Base-by-base conservation (phyloP, 2,888 invertebrate species). In the Heterodera filipjevi region DNA sequence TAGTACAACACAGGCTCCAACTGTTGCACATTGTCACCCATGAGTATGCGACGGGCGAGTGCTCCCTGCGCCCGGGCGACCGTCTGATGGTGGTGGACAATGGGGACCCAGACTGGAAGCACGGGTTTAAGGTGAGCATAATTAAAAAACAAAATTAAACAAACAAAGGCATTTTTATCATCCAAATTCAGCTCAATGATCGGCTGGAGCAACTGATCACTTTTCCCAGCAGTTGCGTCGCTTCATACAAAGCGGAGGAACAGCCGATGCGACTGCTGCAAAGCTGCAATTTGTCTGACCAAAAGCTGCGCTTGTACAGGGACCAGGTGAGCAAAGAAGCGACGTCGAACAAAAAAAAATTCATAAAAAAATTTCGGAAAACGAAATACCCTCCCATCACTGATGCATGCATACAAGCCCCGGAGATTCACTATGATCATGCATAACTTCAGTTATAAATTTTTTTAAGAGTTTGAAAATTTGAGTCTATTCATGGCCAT, bases 51-150 rank as follows among this genome's bases (percentile, higher is more conserved):
- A 79, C 77, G 12, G 27, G 71, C 30, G 80, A 79, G n/a, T 72
- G 64, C 27, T 30, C 77, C 0, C 75, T 88, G 73, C 79, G 78
- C n/a, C 81, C 88, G 19, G 87, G 88, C 16, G 87, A 88, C 70
- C 83, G 86, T 35, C 46, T 88, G 53, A 82, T 80, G 39, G 83
- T 88, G 16, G 85, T 88, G 22, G 87, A 88, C 79, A 88, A 89
- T 77, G 88, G 88, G 16, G 88, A 88, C 82, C 88, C 88, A 16
- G 88, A 87, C 68, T 88, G 88, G 88, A 80, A 87, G 19, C 88
- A 88, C 78, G 88, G 88, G 33, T 87, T 89, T 82, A 82, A 85
- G 59, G 77, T 81, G 19, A 14, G 12, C n/a, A n/a, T n/a, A n/a
- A n/a, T 73, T 8, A 44, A 73, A 22, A 1, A 10, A 30, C 22